phyloP scores from a whole-genome alignment of 1,140 invertebrate genomes.

The Glossosoma conforme region DNA sequence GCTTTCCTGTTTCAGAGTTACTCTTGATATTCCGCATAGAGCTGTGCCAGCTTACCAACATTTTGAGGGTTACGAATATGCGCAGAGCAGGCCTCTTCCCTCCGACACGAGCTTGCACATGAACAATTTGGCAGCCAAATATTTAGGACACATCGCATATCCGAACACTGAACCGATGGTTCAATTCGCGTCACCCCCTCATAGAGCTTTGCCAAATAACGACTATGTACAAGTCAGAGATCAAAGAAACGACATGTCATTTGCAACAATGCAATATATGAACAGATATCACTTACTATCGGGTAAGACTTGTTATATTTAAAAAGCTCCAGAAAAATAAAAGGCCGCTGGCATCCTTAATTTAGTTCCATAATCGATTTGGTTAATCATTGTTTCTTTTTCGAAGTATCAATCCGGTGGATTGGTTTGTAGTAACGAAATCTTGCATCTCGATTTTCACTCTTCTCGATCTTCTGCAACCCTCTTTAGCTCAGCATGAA shows the following conservation, averaged over 20 bases:
- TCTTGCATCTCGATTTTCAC: too few species aligned
- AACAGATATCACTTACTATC: slow-evolving; percentile 58
- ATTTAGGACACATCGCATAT: too few species aligned
- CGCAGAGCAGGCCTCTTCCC: slow-evolving; percentile 37
- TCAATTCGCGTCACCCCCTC: slow-evolving; percentile 40
- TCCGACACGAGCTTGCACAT: slow-evolving; percentile 57
- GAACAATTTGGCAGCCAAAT: slow-evolving; percentile 61
- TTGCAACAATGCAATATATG: slow-evolving; percentile 61
- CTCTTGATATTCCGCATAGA: slow-evolving; percentile 41
- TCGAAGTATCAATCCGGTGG: too few species aligned
- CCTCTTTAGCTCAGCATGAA: too few species aligned
- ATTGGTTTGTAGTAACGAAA: too few species aligned
- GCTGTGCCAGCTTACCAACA: slow-evolving; percentile 31
- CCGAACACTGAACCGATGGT: slow-evolving; percentile 48
- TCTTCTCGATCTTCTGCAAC: too few species aligned
- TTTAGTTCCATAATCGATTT: too few species aligned
- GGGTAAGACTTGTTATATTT: slow-evolving; percentile 32
- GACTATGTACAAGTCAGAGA: slow-evolving; percentile 35
- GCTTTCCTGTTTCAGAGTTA: slow-evolving; percentile 39
- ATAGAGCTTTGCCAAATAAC: too few species aligned
- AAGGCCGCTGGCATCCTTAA: too few species aligned
- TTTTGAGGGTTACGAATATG: too few species aligned
- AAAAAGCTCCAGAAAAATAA: slow-evolving; percentile 24
- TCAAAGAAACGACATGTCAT: slow-evolving; percentile 52
- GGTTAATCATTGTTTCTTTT: too few species aligned